Conservation (phyloP, 2,113 vertebrate genomes). For the Etheostoma spectabile region DNA sequence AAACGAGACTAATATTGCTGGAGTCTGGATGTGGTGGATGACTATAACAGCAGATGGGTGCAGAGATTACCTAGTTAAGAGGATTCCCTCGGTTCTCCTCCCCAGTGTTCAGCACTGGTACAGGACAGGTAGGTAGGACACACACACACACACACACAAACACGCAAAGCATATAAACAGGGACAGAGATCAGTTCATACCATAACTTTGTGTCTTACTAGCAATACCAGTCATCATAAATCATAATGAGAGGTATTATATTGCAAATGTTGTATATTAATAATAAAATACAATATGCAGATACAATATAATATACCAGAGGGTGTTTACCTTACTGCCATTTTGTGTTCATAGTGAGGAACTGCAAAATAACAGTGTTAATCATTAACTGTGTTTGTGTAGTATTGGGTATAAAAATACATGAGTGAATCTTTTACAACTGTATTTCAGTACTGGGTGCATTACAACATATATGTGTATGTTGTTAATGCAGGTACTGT, state of each 20-base stretch:
- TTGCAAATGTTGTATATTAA: background rate
- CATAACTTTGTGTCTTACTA: background rate
- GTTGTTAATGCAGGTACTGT: background rate
- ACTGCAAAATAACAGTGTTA: no score
- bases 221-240: background rate
- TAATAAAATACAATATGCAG: no score
- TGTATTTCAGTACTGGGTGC: no score
- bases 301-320: no score
- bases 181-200: background rate
- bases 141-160: no score
- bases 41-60: conserved; percentile 66
- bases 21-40: conserved; percentile 25
- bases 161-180: background rate
- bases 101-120: conserved; percentile 8
- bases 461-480: background rate
- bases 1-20: conserved; percentile 19
- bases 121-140: conserved; percentile 2
- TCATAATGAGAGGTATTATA: background rate
- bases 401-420: no score
- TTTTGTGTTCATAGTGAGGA: background rate
- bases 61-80: conserved; percentile 79
- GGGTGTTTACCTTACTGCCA: background rate
- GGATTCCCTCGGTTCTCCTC: conserved; percentile 68
- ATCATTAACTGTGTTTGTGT: no score
- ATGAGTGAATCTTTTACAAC: no score